phyloP scores from a whole-genome alignment of 2,797 vertebrate genomes.

The Lemur catta region DNA sequence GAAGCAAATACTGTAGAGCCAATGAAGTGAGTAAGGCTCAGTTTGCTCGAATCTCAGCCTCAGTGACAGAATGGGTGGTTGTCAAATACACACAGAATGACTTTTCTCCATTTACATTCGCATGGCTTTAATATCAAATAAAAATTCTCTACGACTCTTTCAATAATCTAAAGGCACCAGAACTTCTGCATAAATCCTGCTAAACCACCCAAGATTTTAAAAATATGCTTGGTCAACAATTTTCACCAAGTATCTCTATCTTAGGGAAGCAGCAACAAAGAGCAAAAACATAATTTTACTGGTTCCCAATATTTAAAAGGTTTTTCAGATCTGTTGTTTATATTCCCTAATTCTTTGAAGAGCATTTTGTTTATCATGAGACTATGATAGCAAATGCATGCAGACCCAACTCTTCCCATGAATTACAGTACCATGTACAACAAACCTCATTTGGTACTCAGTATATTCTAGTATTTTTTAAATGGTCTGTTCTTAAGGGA shows the following conservation, averaged over 20 bases:
- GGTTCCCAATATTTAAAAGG: not conserved
- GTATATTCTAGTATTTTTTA: not conserved
- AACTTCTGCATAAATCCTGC: not conserved
- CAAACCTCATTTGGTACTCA: not conserved
- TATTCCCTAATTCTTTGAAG: not conserved
- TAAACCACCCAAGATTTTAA: conserved; percentile 16
- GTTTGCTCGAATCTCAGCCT: not conserved
- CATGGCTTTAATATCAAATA: not conserved
- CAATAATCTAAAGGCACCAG: not conserved
- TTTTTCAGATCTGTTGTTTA: not conserved
- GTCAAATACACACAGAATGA: not conserved
- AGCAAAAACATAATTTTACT: not conserved
- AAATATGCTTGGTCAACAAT: not conserved
- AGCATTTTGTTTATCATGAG: not conserved
- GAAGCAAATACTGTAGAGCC: not conserved
- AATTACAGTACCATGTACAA: not conserved
- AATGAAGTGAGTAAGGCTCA: not conserved
- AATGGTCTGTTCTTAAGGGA: not conserved
- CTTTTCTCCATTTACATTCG: not conserved
- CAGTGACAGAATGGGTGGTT: not conserved
- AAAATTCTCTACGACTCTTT: not conserved
- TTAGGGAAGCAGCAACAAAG: not conserved
- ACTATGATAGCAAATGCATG: not conserved
- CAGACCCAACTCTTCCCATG: not conserved
- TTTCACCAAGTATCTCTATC: not conserved